Percentiles rank a stretch among this genome's conserved stretches.
phyloP scores from a whole-genome alignment of 1,140 invertebrate genomes.

The Ditylenchus dipsaci region DNA sequence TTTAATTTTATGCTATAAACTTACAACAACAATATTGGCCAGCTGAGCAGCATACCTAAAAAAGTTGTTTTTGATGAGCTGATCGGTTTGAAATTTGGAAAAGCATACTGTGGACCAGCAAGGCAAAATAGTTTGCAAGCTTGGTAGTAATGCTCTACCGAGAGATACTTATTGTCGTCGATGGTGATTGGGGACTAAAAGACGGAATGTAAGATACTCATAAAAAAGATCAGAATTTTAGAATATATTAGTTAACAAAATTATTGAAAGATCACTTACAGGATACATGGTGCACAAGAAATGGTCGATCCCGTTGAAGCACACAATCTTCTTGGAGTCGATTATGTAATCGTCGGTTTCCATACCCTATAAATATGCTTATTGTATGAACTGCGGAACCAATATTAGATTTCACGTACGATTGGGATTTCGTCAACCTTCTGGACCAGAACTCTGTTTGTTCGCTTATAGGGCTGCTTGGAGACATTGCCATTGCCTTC shows the following conservation, averaged over 20 bases:
- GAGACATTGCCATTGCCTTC: too few relatives aligned
- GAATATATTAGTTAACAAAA: too few relatives aligned
- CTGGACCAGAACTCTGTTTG: too few relatives aligned
- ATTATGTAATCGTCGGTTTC: conserved; percentile 21
- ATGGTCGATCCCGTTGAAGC: conserved; percentile 34
- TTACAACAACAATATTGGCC: conserved; percentile 16
- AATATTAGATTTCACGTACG: too few relatives aligned
- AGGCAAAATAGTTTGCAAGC: conserved; percentile 39
- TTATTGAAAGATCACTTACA: conserved; percentile 8
- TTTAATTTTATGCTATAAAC: too few relatives aligned
- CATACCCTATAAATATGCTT: too few relatives aligned
- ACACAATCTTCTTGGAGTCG: conserved; percentile 31
- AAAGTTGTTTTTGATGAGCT: not conserved
- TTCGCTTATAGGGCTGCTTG: too few relatives aligned
- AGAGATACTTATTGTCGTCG: conserved; percentile 26
- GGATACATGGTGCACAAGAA: conserved; percentile 35
- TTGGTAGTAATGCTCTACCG: conserved; percentile 47
- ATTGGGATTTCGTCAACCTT: too few relatives aligned
- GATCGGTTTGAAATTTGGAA: not conserved
- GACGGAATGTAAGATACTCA: too few relatives aligned
- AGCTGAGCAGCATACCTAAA: conserved; percentile 22
- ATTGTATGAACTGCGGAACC: too few relatives aligned
- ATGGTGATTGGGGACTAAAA: conserved; percentile 33
- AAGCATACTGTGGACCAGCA: conserved; percentile 18
- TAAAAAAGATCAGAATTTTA: too few relatives aligned